A percentile compares a stretch with the other conserved stretches of the same genome.
phyloP scores from a whole-genome alignment of 2,888 invertebrate genomes.

The Cephus pulcher region DNA sequence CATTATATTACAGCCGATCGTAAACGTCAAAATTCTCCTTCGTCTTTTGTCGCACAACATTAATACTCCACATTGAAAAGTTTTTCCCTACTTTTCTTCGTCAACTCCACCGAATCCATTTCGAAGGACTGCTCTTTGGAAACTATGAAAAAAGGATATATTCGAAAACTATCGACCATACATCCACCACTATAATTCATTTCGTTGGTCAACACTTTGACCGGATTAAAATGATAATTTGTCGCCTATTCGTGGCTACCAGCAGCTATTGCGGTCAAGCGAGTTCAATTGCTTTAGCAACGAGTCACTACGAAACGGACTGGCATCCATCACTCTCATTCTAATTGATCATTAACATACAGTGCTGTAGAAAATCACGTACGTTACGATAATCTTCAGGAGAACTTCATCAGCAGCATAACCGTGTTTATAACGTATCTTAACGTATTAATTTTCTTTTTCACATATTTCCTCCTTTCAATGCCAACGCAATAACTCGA shows the following conservation, averaged over 20 bases:
- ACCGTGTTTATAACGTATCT: not conserved
- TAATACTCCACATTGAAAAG: not conserved
- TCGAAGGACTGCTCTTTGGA: not conserved
- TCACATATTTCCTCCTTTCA: conserved; percentile 5
- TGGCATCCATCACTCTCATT: conserved; percentile 41
- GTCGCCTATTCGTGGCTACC: not conserved
- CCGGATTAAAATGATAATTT: not conserved
- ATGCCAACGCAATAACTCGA: not conserved
- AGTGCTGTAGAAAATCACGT: conserved; percentile 27
- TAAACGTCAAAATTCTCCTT: not conserved
- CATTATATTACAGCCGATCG: conserved; percentile 16
- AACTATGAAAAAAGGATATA: not conserved
- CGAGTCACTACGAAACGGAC: conserved; percentile 40
- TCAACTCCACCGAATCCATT: not conserved
- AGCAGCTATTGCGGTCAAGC: conserved; percentile 47
- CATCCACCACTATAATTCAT: not conserved
- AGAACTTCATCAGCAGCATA: not conserved
- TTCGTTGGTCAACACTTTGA: not conserved
- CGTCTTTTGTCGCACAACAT: not conserved
- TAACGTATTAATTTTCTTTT: not conserved
- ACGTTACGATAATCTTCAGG: not conserved
- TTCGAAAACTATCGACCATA: not conserved
- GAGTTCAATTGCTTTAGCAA: conserved; percentile 50
- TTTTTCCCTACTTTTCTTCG: not conserved
- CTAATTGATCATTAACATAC: conserved; percentile 40